Evolutionary conservation across 2,888 invertebrate genomes (phyloP).

Genomic region (Parnassius apollo): DNA sequence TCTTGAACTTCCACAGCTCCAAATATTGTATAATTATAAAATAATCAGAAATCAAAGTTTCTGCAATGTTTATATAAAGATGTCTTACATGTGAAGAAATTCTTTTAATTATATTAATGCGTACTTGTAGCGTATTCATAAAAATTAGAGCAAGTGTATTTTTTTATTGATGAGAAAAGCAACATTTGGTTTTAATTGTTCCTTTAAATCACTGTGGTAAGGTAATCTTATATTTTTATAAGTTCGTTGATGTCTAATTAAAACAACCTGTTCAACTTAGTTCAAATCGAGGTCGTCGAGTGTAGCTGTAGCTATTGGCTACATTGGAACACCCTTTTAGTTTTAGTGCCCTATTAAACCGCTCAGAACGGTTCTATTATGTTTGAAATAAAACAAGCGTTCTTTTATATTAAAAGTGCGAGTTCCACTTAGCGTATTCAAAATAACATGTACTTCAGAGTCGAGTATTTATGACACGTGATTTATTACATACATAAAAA

Average conservation of each 20-base stretch:
- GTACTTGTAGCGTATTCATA: too few relatives aligned
- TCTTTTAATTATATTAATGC: too few relatives aligned
- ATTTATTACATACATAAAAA: background rate
- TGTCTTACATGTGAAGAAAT: too few relatives aligned
- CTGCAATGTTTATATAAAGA: too few relatives aligned
- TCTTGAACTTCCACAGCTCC: too few relatives aligned
- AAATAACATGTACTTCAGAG: background rate
- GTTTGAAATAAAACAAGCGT: slow-evolving; percentile 48
- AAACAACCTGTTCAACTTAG: slow-evolving; percentile 5
- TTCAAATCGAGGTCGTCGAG: slow-evolving; percentile 42
- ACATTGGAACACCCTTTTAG: slow-evolving; percentile 59
- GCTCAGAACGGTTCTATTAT: slow-evolving; percentile 52
- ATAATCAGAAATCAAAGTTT: too few relatives aligned
- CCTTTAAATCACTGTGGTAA: too few relatives aligned
- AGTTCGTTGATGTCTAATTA: background rate
- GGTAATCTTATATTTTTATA: too few relatives aligned
- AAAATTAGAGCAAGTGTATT: too few relatives aligned
- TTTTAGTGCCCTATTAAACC: slow-evolving; percentile 69
- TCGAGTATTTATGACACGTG: background rate
- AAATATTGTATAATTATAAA: too few relatives aligned
- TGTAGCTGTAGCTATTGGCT: slow-evolving; percentile 51
- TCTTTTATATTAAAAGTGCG: slow-evolving; percentile 41
- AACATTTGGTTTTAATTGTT: too few relatives aligned
- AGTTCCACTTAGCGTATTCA: slow-evolving; percentile 27
- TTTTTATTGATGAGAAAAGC: too few relatives aligned